phyloP scores from a whole-genome alignment of 2,797 vertebrate genomes.

The Cossypha caffra region DNA sequence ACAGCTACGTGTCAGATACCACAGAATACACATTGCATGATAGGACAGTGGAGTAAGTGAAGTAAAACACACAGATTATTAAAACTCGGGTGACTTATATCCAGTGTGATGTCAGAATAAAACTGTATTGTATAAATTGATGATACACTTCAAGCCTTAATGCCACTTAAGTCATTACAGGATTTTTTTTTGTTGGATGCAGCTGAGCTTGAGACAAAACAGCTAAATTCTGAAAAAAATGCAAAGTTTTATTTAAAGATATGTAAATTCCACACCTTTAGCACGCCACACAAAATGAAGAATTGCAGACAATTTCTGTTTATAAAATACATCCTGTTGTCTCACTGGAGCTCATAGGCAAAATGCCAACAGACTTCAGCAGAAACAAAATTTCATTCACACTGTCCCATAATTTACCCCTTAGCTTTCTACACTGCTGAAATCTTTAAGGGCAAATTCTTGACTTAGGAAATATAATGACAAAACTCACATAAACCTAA shows the following conservation, averaged over 20 bases:
- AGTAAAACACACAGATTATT: neutral
- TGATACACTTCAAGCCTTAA: neutral
- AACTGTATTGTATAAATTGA: accelerated
- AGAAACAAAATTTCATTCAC: neutral
- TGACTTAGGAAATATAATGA: neutral
- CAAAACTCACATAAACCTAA: neutral
- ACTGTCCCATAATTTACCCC: neutral
- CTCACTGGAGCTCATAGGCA: neutral
- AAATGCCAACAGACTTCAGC: neutral
- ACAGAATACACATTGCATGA: neutral
- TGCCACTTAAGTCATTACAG: accelerated
- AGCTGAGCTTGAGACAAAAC: neutral
- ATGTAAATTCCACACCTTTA: neutral
- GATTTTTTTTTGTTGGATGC: neutral
- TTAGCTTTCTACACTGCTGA: neutral
- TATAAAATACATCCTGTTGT: neutral
- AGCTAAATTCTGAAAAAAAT: neutral
- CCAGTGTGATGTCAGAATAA: neutral
- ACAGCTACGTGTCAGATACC: neutral
- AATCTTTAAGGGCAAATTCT: neutral
- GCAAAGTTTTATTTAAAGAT: neutral
- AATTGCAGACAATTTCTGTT: neutral
- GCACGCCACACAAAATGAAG: neutral
- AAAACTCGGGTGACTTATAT: neutral
- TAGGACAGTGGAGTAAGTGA: neutral